A percentile compares a stretch with the other conserved stretches of the same genome.
phyloP scores from a whole-genome alignment of 2,113 vertebrate species.

The Pseudorhombus dupliciocellatus region DNA sequence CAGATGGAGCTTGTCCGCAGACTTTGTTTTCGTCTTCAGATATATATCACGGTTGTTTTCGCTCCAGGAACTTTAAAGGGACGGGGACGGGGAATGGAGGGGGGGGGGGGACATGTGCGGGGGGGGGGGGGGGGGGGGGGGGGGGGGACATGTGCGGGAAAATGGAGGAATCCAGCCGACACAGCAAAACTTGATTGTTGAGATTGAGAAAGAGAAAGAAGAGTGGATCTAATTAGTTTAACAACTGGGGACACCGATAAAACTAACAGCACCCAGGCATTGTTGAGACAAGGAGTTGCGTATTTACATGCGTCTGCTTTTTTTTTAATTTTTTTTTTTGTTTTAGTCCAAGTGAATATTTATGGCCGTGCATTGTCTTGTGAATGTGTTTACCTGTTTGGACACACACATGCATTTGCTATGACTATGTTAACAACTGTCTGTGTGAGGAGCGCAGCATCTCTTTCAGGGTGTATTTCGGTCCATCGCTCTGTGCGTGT shows the following conservation, averaged over 20 bases:
- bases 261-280: constrained; percentile 54
- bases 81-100: not conserved
- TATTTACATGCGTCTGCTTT: constrained; percentile 54
- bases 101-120: no score
- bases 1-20: constrained; percentile 50
- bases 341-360: constrained; percentile 51
- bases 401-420: constrained; percentile 52
- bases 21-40: constrained; percentile 23
- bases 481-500: constrained; percentile 64
- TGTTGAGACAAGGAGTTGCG: constrained; percentile 58
- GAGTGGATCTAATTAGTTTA: constrained; percentile 61
- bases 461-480: constrained; percentile 56
- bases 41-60: constrained; percentile 48
- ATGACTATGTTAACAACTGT: constrained; percentile 64
- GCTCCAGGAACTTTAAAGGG: constrained; percentile 13
- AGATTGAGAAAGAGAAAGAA: constrained; percentile 49
- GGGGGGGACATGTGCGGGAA: no score
- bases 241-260: constrained; percentile 62
- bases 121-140: no score
- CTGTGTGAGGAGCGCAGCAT: constrained; percentile 18
- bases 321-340: constrained; percentile 52
- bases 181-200: constrained; percentile 32
- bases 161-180: not conserved
- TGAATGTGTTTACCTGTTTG: constrained; percentile 41
- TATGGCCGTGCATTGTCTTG: constrained; percentile 60